Base-by-base conservation (phyloP, 2,888 invertebrate genomes). In the Zygogramma bicolorata region DNA sequence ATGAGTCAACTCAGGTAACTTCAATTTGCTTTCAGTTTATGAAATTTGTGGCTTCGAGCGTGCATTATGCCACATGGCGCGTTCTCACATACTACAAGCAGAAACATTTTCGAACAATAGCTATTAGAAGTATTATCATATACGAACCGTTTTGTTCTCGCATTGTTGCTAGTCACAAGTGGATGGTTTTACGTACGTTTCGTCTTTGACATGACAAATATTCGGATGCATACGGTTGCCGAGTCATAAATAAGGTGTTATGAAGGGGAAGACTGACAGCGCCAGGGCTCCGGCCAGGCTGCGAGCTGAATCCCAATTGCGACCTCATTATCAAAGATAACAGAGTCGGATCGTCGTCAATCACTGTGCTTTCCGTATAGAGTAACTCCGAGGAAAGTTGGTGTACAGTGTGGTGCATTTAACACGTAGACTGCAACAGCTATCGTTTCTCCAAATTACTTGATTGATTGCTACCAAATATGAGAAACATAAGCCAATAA, bases 31-130 rank as follows among this genome's bases (percentile, higher is more conserved):
- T 46, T 49, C 46, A 63, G 42, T 63, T 63, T 63, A 63, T 31
- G 63, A 27, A 63, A 63, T 63, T 63, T 63, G 63, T 46, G 46
- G 63, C 29, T 63, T 63, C 63, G 18, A 46, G 63, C 63, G 46
- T 63, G 18, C 10, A 15, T 62, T 38, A 40, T 22, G 20, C 61
- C 63, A 49, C 29, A 27, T 63, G 63, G 29, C 31, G 63, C 27
- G 31, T 63, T 63, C 63, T 63, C 63, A 63, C 63, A 63, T 49
- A 63, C n/a, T n/a, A n/a, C 42, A 62, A 42, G 61, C 42, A 40
- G 63, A 46, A 46, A 63, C 63, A 63, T 63, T 63, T 46, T 25
- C 27, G 15, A 31, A 63, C 63, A 63, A 63, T 29, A 63, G 63
- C 46, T 63, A 46, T 63, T 63, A 42, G 63, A 63, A 63, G 63